A percentile compares a stretch with the other conserved stretches of the same genome.
These are phyloP conservation scores for Mimumesa dahlbomi DNA, from an alignment of 2,888 invertebrate species.

Conservation along the genomic window DNA sequence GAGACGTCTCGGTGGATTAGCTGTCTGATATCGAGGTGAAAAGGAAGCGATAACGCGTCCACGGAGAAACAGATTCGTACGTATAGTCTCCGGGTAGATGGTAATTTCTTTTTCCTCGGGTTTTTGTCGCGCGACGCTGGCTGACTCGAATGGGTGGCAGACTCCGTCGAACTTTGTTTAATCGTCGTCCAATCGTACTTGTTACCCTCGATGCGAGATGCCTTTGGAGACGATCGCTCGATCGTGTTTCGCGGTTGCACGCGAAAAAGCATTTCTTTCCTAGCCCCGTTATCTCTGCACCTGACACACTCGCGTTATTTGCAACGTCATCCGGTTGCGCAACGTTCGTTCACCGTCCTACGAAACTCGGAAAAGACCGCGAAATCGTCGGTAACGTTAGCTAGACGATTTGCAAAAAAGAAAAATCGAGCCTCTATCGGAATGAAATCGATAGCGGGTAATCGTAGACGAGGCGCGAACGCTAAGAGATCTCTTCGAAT, in stretches of 20 bases:
- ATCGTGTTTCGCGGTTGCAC: conserved; percentile 11
- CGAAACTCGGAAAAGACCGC: neutral
- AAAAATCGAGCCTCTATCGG: neutral
- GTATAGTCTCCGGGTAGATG: neutral
- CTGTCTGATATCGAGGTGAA: conserved; percentile 44
- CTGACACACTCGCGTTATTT: conserved; percentile 16
- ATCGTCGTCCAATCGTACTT: too few species aligned
- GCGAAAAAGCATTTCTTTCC: conserved; percentile 29
- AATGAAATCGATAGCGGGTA: neutral
- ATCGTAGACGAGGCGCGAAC: neutral
- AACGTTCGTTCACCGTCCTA: neutral
- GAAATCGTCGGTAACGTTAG: too few species aligned
- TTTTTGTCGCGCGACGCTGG: neutral
- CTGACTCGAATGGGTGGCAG: too few species aligned
- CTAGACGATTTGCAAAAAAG: too few species aligned
- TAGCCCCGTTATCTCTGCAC: conserved; percentile 23
- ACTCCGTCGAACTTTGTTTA: too few species aligned
- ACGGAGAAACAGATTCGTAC: conserved; percentile 9
- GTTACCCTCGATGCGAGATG: too few species aligned
- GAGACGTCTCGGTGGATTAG: conserved; percentile 44
- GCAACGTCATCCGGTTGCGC: conserved; percentile 19
- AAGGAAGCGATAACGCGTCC: conserved; percentile 53
- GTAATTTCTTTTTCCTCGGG: neutral
- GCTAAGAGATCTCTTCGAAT: conserved; percentile 3
- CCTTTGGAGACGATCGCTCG: neutral